Evolutionary conservation across 2,888 invertebrate genomes (phyloP), one percentile per base, ranked within the genome.

Genomic region (Buathra laborator): DNA sequence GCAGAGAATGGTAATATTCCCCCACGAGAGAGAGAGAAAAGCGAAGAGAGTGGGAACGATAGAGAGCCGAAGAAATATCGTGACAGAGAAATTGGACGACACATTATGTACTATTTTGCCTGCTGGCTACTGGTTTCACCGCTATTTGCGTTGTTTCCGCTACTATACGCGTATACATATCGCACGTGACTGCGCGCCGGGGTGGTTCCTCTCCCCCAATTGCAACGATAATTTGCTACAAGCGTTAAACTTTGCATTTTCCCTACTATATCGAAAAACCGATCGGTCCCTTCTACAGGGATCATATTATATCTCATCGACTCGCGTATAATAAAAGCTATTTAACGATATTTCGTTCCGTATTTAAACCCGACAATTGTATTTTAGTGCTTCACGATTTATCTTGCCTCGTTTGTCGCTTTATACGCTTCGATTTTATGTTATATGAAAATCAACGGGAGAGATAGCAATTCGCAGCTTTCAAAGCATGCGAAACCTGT

Each of bases 71-170:
- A 78, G 81, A 85, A 84, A 85, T 81, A 85, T 78, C 84, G 70
- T 56, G 84, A 81, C 81, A 76, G 84, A 81, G 84, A 81, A 84
- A 84, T 84, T 84, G 84, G 80, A 81, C 71, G 80, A 81, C 68
- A 66, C 75, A 84, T 81, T 81, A 77, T 77, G 76, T 72, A 59
- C 66, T 84, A 77, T 84, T 81, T 68, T 67, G 67, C 64, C 37
- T 77, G 72, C 62, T 29, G n/a, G 62, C 14, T 71, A 70, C 70
- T 37, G 48, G 62, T 74, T 51, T 53, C 46, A 79, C 16, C 10
- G 67, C 44, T 71, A 62, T 81, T 44, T 24, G 56, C 56, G 64
- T 46, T 53, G 46, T 56, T 68, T 16, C 19, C 53, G 37, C 24
- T 9, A 68, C 24, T 19, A 66, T 53, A 62, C 51, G 19, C 59